Base-by-base conservation (phyloP, 2,113 vertebrate genomes). In the Catagonus wagneri region DNA sequence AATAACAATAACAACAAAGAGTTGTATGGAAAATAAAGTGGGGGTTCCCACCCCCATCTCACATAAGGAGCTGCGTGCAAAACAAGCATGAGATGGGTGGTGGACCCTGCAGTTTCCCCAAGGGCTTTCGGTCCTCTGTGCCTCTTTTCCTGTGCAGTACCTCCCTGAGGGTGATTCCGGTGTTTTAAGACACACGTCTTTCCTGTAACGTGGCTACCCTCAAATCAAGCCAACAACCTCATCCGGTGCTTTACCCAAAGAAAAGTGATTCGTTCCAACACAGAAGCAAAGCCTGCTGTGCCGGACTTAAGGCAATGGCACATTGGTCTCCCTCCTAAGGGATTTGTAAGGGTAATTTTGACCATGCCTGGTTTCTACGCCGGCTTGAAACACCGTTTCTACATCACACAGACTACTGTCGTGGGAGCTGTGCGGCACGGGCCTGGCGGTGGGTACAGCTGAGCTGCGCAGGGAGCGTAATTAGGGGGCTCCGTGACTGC, bases 281-380 rank as follows among this genome's bases (percentile, higher is more conserved):
- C 56, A 19, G 81, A 83, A 76, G 72, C 78, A 66, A 88, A 95
- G 52, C 52, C 63, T 25, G 23, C 74, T 10, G 12, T 17, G 54
- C 66, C 52, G 93, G 86, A 89, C 92, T 95, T 29, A 7, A 8
- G 0, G 74, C 87, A 54, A 50, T 34, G 68, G 90, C 8, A 1
- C 7, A 17, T 29, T 27, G 34, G 81, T 83, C 89, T 95, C 65
- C 50, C 83, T 95, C 91, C 92, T 79, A 3, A 83, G 93, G 96
- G 96, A 95, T 83, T 91, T 93, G 93, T 95, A 83, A 96, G 89
- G 74, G 74, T 92, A 66, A 92, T 96, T 97, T 84, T 74, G 65
- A 89, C 93, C 76, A 23, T 83, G 83, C 63, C 86, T 95, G 94
- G n/a, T 63, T 94, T 91, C 69, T 74, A 63, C 12, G 0, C 60